Evolutionary conservation across 92 coral and sea anemone genomes (phyloP).

Genomic region (Chrysogorgia sp.): DNA sequence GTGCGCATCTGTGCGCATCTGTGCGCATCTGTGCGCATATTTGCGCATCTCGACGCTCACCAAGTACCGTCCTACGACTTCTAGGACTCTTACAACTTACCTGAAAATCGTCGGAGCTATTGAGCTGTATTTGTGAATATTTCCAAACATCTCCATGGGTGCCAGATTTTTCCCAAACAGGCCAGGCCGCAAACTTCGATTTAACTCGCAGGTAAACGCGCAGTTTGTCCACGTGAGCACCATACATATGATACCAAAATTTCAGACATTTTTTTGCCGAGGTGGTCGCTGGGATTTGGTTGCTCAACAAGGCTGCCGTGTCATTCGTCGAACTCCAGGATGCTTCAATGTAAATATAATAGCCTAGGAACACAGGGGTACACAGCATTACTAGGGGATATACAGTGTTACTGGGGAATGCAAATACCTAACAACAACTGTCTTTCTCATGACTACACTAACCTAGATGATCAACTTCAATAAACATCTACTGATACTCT

Average conservation of each 20-base stretch:
- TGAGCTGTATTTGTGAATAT: constrained; percentile 72
- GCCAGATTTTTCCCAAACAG: constrained; percentile 82
- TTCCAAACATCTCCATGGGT: constrained; percentile 88
- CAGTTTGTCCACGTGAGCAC: constrained; percentile 86
- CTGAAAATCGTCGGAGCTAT: constrained; percentile 59
- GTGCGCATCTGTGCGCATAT: too few species aligned
- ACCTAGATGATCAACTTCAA: too few species aligned
- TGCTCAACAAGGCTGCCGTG: constrained; percentile 72
- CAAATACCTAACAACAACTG: too few species aligned
- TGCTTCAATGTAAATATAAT: constrained; percentile 90
- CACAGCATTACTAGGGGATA: not conserved
- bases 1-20: too few species aligned
- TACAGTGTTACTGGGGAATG: not conserved
- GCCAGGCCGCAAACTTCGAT: constrained; percentile 63
- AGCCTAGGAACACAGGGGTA: constrained; percentile 52
- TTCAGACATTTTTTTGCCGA: constrained; percentile 74
- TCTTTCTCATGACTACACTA: too few species aligned
- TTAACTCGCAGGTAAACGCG: constrained; percentile 67
- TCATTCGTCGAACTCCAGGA: constrained; percentile 73
- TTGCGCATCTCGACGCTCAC: too few species aligned
- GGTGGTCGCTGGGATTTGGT: constrained; percentile 65
- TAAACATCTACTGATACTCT: too few species aligned
- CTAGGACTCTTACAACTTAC: constrained; percentile 64
- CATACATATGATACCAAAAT: constrained; percentile 98
- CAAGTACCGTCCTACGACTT: too few species aligned